A percentile compares a stretch with the other conserved stretches of the same genome.
These are phyloP conservation scores for Centruroides sculpturatus DNA, from an alignment of 1,140 invertebrate genomes.

Conservation along the genomic window DNA sequence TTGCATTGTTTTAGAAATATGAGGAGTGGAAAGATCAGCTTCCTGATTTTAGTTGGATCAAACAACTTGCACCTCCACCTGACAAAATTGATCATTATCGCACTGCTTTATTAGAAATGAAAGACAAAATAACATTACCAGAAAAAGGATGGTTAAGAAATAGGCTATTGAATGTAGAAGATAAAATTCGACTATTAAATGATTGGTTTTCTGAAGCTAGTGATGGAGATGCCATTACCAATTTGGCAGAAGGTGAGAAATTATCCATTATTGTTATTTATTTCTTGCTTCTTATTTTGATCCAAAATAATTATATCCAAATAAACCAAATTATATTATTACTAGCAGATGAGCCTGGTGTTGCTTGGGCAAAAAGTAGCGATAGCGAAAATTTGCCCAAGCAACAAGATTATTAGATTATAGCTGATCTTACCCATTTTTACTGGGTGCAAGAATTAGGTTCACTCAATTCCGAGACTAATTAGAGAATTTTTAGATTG, in stretches of 20 bases:
- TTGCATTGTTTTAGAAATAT: conserved; percentile 54
- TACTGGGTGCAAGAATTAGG: too few relatives aligned
- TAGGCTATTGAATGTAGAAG: conserved; percentile 26
- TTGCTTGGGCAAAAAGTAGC: too few relatives aligned
- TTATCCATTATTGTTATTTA: neutral
- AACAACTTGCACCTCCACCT: conserved; percentile 61
- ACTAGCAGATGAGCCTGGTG: too few relatives aligned
- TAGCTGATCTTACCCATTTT: too few relatives aligned
- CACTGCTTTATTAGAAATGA: conserved; percentile 48
- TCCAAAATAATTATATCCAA: too few relatives aligned
- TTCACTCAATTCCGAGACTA: too few relatives aligned
- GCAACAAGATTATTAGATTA: too few relatives aligned
- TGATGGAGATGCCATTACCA: conserved; percentile 11
- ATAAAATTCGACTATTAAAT: conserved; percentile 9
- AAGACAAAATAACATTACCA: conserved; percentile 43
- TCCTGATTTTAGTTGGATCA: conserved; percentile 80
- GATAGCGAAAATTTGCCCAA: too few relatives aligned
- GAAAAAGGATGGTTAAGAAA: conserved; percentile 42
- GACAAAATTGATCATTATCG: conserved; percentile 62
- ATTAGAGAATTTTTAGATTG: too few relatives aligned
- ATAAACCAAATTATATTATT: too few relatives aligned
- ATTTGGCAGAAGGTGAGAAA: conserved; percentile 8
- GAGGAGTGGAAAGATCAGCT: conserved; percentile 83
- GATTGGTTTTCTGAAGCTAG: conserved; percentile 11
- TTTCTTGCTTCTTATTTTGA: too few relatives aligned